Percentiles rank a stretch among this genome's conserved stretches.
These are phyloP conservation scores for Tonatia bakeri DNA, from an alignment of 2,113 vertebrate species.

Conservation along the genomic window DNA sequence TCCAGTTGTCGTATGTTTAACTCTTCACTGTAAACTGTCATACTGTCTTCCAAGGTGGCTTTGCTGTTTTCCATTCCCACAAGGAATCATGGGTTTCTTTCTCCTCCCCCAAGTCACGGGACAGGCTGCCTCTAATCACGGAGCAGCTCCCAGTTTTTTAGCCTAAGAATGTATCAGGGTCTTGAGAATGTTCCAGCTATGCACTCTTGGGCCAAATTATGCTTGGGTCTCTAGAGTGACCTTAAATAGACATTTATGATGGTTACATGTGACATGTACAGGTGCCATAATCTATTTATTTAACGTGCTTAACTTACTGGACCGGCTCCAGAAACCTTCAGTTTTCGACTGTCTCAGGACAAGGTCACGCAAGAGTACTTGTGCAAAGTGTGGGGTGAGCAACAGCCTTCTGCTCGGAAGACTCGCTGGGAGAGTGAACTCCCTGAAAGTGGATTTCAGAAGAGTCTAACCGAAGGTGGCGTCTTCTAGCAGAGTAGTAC, in stretches of 20 bases:
- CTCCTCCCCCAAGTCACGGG: neutral
- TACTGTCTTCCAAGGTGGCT: neutral
- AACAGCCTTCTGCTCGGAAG: neutral
- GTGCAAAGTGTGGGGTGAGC: neutral
- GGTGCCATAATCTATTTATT: conserved; percentile 40
- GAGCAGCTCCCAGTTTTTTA: neutral
- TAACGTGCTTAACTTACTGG: neutral
- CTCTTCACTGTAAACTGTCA: neutral
- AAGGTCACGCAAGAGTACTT: neutral
- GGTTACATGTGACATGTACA: neutral
- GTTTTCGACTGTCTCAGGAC: neutral
- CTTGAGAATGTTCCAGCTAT: neutral
- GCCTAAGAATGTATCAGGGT: neutral
- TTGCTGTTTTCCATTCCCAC: neutral
- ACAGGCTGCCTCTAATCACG: neutral
- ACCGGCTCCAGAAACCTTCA: conserved; percentile 10
- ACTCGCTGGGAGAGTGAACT: neutral
- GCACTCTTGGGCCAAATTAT: neutral
- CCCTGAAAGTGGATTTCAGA: neutral
- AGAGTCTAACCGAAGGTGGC: neutral
- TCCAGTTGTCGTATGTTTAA: neutral
- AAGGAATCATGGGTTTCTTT: neutral
- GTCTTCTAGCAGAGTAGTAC: neutral
- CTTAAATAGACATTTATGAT: neutral
- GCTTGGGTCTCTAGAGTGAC: neutral